phyloP scores from a whole-genome alignment of 1,140 invertebrate species.

The Teleopsis dalmanni region DNA sequence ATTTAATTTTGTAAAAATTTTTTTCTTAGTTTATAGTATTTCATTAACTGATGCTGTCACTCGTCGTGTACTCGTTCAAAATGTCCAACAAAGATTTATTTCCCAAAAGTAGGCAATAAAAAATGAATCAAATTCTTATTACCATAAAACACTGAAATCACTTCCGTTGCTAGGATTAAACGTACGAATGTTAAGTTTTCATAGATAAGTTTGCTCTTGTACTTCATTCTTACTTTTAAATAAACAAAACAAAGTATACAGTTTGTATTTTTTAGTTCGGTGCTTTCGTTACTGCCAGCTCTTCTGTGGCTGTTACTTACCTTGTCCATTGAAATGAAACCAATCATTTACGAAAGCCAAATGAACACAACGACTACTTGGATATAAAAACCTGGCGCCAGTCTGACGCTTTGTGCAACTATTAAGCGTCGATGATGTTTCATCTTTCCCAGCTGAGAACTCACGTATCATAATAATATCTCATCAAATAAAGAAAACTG shows the following conservation, averaged over 20 bases:
- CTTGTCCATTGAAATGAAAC: no score
- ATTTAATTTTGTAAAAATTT: not conserved
- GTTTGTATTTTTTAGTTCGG: no score
- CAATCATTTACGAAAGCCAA: no score
- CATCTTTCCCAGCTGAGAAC: constrained; percentile 9
- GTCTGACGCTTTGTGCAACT: constrained; percentile 4
- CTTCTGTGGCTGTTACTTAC: no score
- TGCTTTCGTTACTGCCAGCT: no score
- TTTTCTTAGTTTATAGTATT: not conserved
- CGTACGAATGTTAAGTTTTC: no score
- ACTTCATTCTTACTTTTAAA: not conserved
- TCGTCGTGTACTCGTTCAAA: not conserved
- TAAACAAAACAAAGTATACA: not conserved
- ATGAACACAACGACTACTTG: not conserved
- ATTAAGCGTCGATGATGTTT: constrained; percentile 10
- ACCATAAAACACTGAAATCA: not conserved
- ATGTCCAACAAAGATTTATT: not conserved
- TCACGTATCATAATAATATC: constrained; percentile 9
- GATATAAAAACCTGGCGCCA: constrained; percentile 4
- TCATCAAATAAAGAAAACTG: constrained; percentile 9
- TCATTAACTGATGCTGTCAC: not conserved
- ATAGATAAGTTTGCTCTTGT: not conserved
- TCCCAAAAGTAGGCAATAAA: constrained; percentile 1
- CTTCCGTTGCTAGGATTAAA: no score
- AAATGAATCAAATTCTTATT: not conserved